Evolutionary conservation across 2,888 invertebrate species (phyloP).

Genomic region (Cancer borealis): DNA sequence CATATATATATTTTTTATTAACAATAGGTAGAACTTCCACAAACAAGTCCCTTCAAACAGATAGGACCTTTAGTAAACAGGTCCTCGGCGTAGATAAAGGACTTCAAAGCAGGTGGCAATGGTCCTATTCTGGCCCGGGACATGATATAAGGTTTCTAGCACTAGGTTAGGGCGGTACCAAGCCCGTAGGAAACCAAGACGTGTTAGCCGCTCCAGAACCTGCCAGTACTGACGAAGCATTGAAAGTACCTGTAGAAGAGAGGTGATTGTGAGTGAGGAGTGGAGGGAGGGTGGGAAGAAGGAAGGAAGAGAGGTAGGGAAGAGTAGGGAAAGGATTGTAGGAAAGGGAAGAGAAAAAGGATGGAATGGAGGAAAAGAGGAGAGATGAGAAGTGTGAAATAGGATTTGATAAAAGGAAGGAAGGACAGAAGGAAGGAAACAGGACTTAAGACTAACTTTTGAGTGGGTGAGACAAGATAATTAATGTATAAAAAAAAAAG

Average conservation of each 20-base stretch:
- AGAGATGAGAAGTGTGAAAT: neutral
- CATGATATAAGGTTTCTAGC: conserved; percentile 46
- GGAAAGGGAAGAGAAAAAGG: neutral
- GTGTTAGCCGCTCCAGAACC: conserved; percentile 44
- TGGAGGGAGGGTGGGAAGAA: neutral
- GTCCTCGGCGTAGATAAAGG: conserved; percentile 60
- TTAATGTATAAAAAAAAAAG: neutral
- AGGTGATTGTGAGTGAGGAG: neutral
- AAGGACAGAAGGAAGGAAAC: neutral
- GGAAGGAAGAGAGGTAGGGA: neutral
- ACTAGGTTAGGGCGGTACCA: conserved; percentile 61
- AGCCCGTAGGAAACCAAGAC: conserved; percentile 54
- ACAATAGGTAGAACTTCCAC: neutral
- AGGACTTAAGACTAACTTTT: neutral
- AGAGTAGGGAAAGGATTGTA: neutral
- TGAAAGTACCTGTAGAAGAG: conserved; percentile 37
- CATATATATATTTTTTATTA: neutral
- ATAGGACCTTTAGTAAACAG: conserved; percentile 10
- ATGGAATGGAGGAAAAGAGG: neutral
- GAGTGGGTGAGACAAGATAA: too few species aligned
- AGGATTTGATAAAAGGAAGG: neutral
- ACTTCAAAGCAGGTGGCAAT: conserved; percentile 67
- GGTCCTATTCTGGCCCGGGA: conserved; percentile 46
- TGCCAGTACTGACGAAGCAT: conserved; percentile 51
- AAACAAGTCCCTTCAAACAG: neutral